A percentile compares a stretch with the other conserved stretches of the same genome.
These are phyloP conservation scores for Felis catus DNA, from an alignment of 2,113 vertebrate genomes.

Conservation along the genomic window DNA sequence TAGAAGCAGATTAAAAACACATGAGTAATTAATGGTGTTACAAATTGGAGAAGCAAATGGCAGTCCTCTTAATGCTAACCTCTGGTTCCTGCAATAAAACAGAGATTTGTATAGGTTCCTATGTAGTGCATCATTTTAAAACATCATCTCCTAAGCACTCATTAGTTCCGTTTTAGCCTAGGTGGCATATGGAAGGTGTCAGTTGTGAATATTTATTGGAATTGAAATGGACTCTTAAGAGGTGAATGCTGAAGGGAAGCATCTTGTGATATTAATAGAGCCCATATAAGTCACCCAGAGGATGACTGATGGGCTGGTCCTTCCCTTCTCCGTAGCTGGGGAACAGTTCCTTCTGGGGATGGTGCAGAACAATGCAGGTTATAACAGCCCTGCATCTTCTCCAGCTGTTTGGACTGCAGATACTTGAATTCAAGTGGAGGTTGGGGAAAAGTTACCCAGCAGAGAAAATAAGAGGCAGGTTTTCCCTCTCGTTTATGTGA, in stretches of 20 bases:
- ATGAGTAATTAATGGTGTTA: constrained; percentile 50
- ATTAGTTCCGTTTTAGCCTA: constrained; percentile 41
- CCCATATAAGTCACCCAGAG: not conserved
- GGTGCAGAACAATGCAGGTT: not conserved
- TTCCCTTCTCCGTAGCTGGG: not conserved
- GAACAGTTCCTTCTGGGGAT: not conserved
- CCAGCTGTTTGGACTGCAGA: constrained; percentile 39
- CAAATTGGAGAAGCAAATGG: constrained; percentile 37
- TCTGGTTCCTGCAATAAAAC: constrained; percentile 13
- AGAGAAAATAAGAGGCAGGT: constrained; percentile 28
- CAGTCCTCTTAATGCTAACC: constrained; percentile 24
- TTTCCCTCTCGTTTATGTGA: constrained; percentile 57
- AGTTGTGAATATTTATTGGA: constrained; percentile 69
- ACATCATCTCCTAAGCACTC: constrained; percentile 33
- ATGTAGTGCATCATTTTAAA: constrained; percentile 30
- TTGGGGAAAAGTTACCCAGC: not conserved
- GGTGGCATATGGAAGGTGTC: constrained; percentile 59
- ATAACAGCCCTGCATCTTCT: not conserved
- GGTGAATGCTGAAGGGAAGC: constrained; percentile 9
- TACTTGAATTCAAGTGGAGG: not conserved
- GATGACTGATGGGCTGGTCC: not conserved
- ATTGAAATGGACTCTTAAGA: constrained; percentile 62
- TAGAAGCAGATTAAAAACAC: constrained; percentile 19
- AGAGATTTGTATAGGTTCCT: constrained; percentile 25
- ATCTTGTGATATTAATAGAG: constrained; percentile 48